phyloP scores from a whole-genome alignment of 2,888 invertebrate species.

The Cerceris ruficornis region DNA sequence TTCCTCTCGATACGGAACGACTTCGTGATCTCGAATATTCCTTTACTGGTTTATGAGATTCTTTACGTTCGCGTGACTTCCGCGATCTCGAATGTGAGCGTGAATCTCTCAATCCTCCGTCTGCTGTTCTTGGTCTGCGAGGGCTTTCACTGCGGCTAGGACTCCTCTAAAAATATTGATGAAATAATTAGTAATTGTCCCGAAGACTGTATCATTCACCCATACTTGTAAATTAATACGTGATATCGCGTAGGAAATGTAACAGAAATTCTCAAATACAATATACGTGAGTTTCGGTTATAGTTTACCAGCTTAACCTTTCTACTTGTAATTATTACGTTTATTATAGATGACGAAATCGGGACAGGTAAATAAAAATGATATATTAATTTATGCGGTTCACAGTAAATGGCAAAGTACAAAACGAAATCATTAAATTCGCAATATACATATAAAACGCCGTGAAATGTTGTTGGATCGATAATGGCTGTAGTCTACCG shows the following conservation, averaged over 20 bases:
- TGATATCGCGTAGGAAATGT: background rate
- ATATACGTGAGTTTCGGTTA: background rate
- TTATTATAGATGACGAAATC: background rate
- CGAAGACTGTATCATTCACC: too few relatives aligned
- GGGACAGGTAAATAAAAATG: background rate
- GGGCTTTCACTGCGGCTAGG: constrained; percentile 78
- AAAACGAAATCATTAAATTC: constrained; percentile 11
- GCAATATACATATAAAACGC: constrained; percentile 23
- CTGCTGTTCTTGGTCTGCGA: constrained; percentile 72
- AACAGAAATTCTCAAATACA: background rate
- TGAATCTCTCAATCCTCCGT: constrained; percentile 75
- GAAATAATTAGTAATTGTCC: background rate
- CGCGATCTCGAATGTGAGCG: constrained; percentile 80
- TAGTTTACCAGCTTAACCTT: constrained; percentile 40
- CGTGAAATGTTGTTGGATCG: constrained; percentile 61
- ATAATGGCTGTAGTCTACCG: constrained; percentile 64
- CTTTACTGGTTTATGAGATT: constrained; percentile 76
- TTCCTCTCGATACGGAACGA: constrained; percentile 80
- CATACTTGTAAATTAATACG: background rate
- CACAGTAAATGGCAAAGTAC: background rate
- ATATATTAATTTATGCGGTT: background rate
- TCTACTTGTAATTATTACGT: background rate
- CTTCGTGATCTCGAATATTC: constrained; percentile 81
- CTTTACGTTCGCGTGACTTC: constrained; percentile 77
- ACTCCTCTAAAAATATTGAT: constrained; percentile 67